Conservation (phyloP, 2,888 invertebrate species). For the Nematopogon swammerdamellus region DNA sequence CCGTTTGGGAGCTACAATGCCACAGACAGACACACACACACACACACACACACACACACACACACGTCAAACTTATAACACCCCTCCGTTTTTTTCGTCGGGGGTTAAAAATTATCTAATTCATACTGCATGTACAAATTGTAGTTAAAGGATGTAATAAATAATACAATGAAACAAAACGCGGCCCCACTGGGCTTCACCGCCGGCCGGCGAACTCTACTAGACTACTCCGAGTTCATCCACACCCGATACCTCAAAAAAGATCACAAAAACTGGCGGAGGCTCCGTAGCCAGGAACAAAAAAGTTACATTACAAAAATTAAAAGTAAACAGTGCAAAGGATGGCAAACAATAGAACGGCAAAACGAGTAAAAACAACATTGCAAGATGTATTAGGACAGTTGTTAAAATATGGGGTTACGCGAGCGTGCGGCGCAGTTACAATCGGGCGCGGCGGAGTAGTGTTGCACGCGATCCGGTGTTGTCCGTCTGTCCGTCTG, state of each 20-base stretch:
- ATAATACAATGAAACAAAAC: no score
- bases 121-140: no score
- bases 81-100: no score
- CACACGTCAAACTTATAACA: no score
- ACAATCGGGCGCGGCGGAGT: slow-evolving; percentile 24
- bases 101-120: no score
- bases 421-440: slow-evolving; percentile 25
- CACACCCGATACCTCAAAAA: slow-evolving; percentile 9
- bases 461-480: slow-evolving; percentile 6
- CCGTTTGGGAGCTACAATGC: no score
- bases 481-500: not conserved
- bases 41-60: no score
- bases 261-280: slow-evolving; percentile 9
- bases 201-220: no score
- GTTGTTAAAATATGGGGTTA: slow-evolving; percentile 58
- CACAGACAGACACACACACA: no score
- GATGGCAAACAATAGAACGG: slow-evolving; percentile 48
- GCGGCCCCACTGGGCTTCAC: no score
- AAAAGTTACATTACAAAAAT: slow-evolving; percentile 33
- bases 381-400: slow-evolving; percentile 58
- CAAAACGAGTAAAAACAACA: slow-evolving; percentile 55
- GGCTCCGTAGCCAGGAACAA: slow-evolving; percentile 20
- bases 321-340: slow-evolving; percentile 47
- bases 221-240: not conserved
- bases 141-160: no score